phyloP scores from a whole-genome alignment of 2,888 invertebrate genomes.

The Tetranychus piercei region DNA sequence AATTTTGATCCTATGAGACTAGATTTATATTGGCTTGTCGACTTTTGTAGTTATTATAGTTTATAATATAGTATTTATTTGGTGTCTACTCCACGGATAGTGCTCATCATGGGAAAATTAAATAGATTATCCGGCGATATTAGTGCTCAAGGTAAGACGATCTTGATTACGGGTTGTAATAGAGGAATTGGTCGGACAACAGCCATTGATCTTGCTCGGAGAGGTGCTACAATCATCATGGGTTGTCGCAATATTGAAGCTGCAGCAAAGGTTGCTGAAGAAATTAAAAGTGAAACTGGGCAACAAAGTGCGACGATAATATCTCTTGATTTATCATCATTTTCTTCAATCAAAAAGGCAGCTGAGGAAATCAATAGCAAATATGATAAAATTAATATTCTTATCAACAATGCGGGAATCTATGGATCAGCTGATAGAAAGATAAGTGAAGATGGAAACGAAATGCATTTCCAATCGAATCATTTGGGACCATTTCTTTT shows the following conservation, averaged over 20 bases:
- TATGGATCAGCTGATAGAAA: conserved; percentile 39
- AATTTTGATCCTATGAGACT: too few species aligned
- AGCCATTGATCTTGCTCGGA: conserved; percentile 25
- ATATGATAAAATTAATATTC: conserved; percentile 52
- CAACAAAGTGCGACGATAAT: conserved; percentile 36
- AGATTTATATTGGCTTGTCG: too few species aligned
- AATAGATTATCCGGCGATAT: not conserved
- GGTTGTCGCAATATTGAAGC: conserved; percentile 59
- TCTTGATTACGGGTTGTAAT: not conserved
- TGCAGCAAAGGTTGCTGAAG: conserved; percentile 43
- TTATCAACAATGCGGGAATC: conserved; percentile 72
- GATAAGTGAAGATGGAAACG: conserved; percentile 58
- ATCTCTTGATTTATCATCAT: conserved; percentile 35
- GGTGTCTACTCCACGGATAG: not conserved
- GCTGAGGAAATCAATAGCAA: conserved; percentile 57
- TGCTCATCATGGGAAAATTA: not conserved
- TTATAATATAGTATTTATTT: not conserved
- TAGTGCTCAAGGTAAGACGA: not conserved
- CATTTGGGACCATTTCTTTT: conserved; percentile 81
- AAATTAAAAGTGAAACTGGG: conserved; percentile 30
- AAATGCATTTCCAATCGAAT: conserved; percentile 76
- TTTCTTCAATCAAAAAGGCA: conserved; percentile 47
- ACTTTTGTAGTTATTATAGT: too few species aligned
- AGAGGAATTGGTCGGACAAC: not conserved
- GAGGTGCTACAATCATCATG: conserved; percentile 54